Evolutionary conservation across 2,797 vertebrate species (phyloP).

Genomic region (Echiichthys vipera): DNA sequence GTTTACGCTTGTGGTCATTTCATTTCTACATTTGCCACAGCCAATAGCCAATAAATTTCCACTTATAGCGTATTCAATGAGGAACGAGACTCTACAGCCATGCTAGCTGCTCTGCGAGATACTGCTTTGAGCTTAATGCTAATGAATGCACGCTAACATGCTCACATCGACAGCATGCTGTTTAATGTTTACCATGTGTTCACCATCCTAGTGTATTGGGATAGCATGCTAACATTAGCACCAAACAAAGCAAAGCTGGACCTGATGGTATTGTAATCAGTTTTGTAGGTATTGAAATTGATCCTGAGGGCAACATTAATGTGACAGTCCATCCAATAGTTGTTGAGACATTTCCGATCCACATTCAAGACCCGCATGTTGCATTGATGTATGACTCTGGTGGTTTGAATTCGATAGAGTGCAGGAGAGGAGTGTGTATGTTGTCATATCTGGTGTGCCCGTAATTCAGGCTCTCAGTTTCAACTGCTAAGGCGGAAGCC

Average conservation of each 20-base stretch:
- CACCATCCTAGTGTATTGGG: not conserved
- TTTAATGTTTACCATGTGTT: not conserved
- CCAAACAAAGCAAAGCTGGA: not conserved
- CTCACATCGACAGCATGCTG: not conserved
- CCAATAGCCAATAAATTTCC: slow-evolving; percentile 27
- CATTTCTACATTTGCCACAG: slow-evolving; percentile 49
- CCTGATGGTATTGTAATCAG: not conserved
- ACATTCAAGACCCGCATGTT: not conserved
- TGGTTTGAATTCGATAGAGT: slow-evolving; percentile 1
- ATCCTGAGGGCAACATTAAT: not conserved
- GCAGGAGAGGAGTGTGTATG: not conserved
- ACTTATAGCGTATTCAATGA: slow-evolving; percentile 1
- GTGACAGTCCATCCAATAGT: not conserved
- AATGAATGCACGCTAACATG: not conserved
- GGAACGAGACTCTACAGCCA: not conserved
- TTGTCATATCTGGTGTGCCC: slow-evolving; percentile 39
- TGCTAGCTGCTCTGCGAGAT: not conserved
- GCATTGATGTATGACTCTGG: not conserved
- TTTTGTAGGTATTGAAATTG: not conserved
- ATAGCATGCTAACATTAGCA: not conserved
- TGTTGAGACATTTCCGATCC: not conserved
- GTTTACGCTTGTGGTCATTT: slow-evolving; percentile 36
- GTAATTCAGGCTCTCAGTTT: slow-evolving; percentile 36
- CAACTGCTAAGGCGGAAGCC: slow-evolving; percentile 35
- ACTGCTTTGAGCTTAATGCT: not conserved